Conservation (phyloP, 2,797 vertebrate genomes). For the Poeciliopsis paucimaculata region DNA sequence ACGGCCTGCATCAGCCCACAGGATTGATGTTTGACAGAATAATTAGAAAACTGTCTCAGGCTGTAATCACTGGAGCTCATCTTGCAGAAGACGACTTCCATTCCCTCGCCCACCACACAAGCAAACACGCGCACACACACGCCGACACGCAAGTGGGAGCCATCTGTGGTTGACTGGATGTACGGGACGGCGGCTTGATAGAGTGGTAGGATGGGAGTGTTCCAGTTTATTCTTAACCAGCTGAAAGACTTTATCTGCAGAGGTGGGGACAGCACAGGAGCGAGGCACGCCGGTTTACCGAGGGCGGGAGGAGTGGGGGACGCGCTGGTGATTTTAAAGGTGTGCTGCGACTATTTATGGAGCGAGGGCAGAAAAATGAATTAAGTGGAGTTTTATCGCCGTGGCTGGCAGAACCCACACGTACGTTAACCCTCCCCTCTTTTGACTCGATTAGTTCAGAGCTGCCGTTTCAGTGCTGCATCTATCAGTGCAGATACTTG, state of each 20-base stretch:
- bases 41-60: conserved; percentile 99
- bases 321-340: conserved; percentile 46
- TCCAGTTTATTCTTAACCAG: conserved; percentile 86
- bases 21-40: conserved; percentile 99
- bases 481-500: neutral
- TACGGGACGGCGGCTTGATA: conserved; percentile 66
- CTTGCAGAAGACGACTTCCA: conserved; percentile 83
- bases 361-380: conserved; percentile 51
- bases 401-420: conserved; percentile 38
- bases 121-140: conserved; percentile 41
- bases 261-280: conserved; percentile 41
- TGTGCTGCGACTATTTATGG: conserved; percentile 57
- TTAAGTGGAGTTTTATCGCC: conserved; percentile 65
- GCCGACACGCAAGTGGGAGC: conserved; percentile 29
- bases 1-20: conserved; percentile 85
- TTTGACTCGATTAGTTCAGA: conserved; percentile 23
- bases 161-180: conserved; percentile 54
- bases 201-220: conserved; percentile 69
- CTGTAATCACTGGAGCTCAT: conserved; percentile 90
- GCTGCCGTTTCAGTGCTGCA: neutral
- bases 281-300: conserved; percentile 46
- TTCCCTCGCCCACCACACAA: conserved; percentile 53
- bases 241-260: conserved; percentile 72
- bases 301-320: conserved; percentile 28
- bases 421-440: conserved; percentile 8